phyloP scores from a whole-genome alignment of 2,113 vertebrate species.

The Sylvicapra grimmia region DNA sequence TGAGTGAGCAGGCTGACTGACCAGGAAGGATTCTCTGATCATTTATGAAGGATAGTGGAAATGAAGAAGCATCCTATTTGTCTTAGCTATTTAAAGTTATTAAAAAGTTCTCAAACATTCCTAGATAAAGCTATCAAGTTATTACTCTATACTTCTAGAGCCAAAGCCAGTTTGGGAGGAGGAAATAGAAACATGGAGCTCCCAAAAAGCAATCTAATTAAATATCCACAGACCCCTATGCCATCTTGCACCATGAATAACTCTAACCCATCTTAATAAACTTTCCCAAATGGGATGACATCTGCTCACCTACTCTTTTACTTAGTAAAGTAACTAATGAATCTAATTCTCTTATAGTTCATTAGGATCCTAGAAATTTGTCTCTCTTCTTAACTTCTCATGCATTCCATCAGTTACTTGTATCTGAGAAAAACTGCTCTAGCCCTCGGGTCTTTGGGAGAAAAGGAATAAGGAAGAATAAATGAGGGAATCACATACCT shows the following conservation, averaged over 20 bases:
- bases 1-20: not conserved
- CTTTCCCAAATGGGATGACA: not conserved
- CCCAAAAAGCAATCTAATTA: not conserved
- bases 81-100: not conserved
- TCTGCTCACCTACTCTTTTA: constrained; percentile 11
- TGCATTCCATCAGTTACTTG: not conserved
- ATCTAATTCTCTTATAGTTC: not conserved
- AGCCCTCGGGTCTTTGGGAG: not conserved
- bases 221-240: not conserved
- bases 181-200: not conserved
- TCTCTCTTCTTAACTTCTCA: not conserved
- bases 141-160: not conserved
- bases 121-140: not conserved
- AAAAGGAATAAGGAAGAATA: not conserved
- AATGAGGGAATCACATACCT: not conserved
- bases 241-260: not conserved
- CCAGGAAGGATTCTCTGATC: not conserved
- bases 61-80: not conserved
- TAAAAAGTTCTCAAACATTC: not conserved
- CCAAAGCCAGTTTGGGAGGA: not conserved
- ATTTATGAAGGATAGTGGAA: not conserved
- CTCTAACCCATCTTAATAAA: not conserved
- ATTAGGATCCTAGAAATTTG: not conserved
- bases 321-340: not conserved
- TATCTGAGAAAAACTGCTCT: not conserved